Percentiles rank a stretch among this genome's conserved stretches.
Evolutionary conservation across 2,113 vertebrate genomes (phyloP).

Genomic region (Eurypyga helias): DNA sequence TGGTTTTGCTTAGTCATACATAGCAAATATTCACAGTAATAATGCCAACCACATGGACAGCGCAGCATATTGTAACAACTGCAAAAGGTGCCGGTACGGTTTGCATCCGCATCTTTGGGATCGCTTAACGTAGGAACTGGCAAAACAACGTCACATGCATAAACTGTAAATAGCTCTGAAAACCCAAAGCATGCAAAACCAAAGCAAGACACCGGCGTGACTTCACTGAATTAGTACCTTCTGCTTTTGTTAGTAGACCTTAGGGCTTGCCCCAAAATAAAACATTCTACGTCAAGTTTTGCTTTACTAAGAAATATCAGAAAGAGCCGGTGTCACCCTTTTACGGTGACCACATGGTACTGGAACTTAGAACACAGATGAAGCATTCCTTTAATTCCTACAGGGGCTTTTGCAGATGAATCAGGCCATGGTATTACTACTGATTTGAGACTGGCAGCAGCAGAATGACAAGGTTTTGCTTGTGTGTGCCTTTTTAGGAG

Average conservation of each 20-base stretch:
- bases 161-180: neutral
- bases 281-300: neutral
- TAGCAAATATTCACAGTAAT: neutral
- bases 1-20: neutral
- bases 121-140: neutral
- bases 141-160: constrained; percentile 41
- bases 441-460: neutral
- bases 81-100: neutral
- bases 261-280: neutral
- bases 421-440: neutral
- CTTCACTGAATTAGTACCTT: neutral
- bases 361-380: neutral
- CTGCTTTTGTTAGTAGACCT: constrained; percentile 18
- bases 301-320: neutral
- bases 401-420: neutral
- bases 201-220: neutral
- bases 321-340: neutral
- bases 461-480: neutral
- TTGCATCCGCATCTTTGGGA: neutral
- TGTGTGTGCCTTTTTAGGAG: neutral
- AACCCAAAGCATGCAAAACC: constrained; percentile 38
- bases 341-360: neutral
- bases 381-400: constrained; percentile 24
- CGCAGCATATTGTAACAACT: neutral
- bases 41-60: neutral